Base-by-base conservation (phyloP, 1,140 invertebrate genomes). In the Nilaparvata lugens region DNA sequence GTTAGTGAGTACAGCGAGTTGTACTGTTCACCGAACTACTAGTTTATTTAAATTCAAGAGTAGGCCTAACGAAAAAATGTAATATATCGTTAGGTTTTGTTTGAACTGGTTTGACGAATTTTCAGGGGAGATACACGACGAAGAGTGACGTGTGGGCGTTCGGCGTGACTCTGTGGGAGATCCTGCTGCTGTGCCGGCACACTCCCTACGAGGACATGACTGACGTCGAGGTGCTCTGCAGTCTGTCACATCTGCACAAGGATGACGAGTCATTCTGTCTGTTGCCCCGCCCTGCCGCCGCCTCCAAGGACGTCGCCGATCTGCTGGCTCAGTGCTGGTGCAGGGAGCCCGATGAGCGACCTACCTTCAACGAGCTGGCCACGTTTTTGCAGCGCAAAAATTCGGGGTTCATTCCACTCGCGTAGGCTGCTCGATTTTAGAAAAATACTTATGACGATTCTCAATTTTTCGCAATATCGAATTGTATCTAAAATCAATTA, bases 271-370 rank as follows among this genome's bases (percentile, higher is more conserved):
- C 66, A 56, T 88, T 84, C 73, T 79, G 81, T 64, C 80, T 79
- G 65, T 77, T 93, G 60, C 79, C 82, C 13, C 80, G 83, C 31
- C 82, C 88, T 7, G 76, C 81, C 4, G 79, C 81, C 19, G 60
- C 63, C 21, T 88, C 90, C 3, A 84, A 88, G 67, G 90, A 93
- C 72, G 81, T 94, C 45, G 93, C 90, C 75, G 90, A 93, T 69
- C 75, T 95, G 42, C 94, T 95, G 89, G 75, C 83, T 31, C 90
- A 93, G 68, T 95, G 93, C 72, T 97, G 93, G 93, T 82, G 88
- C 59, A 75, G 87, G 9, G 83, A 89, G 64, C 87, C 88, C 51
- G 74, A 77, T 28, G 85, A 88, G 35, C 74, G 93, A 52, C 93
- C 93, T 0, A 84, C 85, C 28, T 96, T 95, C 76, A 78, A 83